Percentiles rank a stretch among this genome's conserved stretches.
phyloP scores from a whole-genome alignment of 2,888 invertebrate genomes.

The Polyommatus iphigenia region DNA sequence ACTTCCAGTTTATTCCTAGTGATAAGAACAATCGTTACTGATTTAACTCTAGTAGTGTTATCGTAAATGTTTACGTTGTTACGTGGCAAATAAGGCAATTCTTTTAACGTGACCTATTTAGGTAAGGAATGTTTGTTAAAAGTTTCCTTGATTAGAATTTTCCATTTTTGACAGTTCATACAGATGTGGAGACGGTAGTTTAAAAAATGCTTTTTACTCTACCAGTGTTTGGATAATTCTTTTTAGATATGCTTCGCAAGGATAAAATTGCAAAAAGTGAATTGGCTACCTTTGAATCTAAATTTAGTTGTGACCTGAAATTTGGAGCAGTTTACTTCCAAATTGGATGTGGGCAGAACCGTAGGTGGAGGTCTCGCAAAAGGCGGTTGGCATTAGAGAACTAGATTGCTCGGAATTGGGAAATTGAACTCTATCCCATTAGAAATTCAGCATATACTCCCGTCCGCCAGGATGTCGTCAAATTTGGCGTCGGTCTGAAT shows the following conservation, averaged over 20 bases:
- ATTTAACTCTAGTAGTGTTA: slow-evolving; percentile 40
- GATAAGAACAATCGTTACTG: slow-evolving; percentile 53
- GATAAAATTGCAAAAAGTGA: background rate
- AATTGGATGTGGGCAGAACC: slow-evolving; percentile 75
- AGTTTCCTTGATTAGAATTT: background rate
- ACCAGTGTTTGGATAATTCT: background rate
- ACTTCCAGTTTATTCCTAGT: slow-evolving; percentile 55
- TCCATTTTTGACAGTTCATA: background rate
- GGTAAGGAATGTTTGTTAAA: background rate
- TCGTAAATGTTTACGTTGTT: slow-evolving; percentile 37
- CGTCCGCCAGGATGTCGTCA: slow-evolving; percentile 53
- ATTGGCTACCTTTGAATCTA: background rate
- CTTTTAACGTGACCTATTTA: background rate
- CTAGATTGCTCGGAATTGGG: slow-evolving; percentile 47
- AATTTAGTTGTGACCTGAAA: slow-evolving; percentile 41
- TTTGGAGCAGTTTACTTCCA: slow-evolving; percentile 63
- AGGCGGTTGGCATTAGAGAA: slow-evolving; percentile 66
- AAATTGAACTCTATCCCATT: slow-evolving; percentile 58
- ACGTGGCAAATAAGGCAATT: slow-evolving; percentile 24
- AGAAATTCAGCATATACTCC: slow-evolving; percentile 59
- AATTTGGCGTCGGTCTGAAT: slow-evolving; percentile 71
- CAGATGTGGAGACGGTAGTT: no score
- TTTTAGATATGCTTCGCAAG: background rate
- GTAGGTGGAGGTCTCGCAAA: slow-evolving; percentile 75
- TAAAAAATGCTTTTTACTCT: no score